These are phyloP conservation scores for Meles meles DNA, from an alignment of 2,113 vertebrate genomes.

Conservation along the genomic window DNA sequence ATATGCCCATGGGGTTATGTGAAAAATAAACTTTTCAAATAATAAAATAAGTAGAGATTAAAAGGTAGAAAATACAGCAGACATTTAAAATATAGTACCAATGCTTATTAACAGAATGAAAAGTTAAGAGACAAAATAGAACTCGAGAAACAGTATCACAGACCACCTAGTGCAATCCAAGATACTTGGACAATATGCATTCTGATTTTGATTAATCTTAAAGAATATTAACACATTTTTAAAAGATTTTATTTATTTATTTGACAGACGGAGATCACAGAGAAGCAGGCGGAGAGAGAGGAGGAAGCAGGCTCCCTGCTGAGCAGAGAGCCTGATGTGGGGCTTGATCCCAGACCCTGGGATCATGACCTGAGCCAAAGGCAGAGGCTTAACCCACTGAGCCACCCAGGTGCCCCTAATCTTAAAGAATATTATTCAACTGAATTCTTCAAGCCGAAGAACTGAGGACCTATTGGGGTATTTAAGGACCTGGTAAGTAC, in stretches of 20 bases:
- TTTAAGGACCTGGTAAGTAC: background rate
- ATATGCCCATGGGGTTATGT: background rate
- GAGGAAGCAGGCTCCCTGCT: too few species aligned
- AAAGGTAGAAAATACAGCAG: background rate
- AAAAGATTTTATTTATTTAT: too few species aligned
- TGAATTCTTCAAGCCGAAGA: background rate
- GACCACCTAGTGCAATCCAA: background rate
- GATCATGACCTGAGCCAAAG: too few species aligned
- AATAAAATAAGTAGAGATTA: background rate
- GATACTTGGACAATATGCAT: background rate
- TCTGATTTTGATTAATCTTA: background rate
- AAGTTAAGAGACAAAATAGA: background rate
- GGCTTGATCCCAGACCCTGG: too few species aligned
- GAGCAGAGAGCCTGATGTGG: too few species aligned
- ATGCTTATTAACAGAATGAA: background rate
- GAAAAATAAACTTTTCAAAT: background rate
- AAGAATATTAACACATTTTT: background rate
- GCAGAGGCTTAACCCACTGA: too few species aligned
- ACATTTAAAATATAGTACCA: background rate
- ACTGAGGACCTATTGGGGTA: background rate
- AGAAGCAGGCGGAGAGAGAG: too few species aligned
- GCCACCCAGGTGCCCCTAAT: too few species aligned
- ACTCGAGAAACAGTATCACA: background rate
- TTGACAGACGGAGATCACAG: too few species aligned
- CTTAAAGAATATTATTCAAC: background rate